These are phyloP conservation scores for Lordiphosa stackelbergi DNA, from an alignment of 1,140 invertebrate species.

Conservation along the genomic window DNA sequence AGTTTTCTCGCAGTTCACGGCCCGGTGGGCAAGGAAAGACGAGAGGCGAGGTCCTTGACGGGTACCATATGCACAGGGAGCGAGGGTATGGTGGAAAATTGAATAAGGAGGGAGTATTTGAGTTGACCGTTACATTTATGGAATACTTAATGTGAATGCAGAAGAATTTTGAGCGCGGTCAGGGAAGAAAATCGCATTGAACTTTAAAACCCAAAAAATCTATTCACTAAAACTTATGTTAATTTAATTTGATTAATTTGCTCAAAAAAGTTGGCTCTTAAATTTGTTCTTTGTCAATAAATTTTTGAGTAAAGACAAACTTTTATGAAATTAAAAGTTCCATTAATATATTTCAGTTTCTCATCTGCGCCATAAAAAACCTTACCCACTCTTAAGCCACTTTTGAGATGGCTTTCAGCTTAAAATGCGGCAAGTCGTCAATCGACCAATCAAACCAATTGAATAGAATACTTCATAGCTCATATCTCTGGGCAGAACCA, in stretches of 20 bases:
- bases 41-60: conserved; percentile 39
- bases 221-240: too few species aligned
- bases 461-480: conserved; percentile 36
- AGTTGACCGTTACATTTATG: conserved; percentile 27
- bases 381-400: conserved; percentile 32
- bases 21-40: conserved; percentile 37
- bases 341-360: too few species aligned
- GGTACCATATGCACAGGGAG: background rate
- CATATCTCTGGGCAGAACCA: conserved; percentile 22
- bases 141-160: conserved; percentile 8
- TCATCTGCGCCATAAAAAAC: too few species aligned
- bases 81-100: conserved; percentile 7
- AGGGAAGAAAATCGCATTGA: too few species aligned
- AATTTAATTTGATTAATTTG: too few species aligned
- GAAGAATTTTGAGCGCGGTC: too few species aligned
- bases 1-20: conserved; percentile 55
- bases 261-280: too few species aligned
- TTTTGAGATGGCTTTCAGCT: conserved; percentile 68
- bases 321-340: too few species aligned
- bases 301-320: too few species aligned
- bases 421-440: conserved; percentile 47
- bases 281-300: too few species aligned
- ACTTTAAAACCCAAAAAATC: background rate
- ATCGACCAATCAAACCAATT: conserved; percentile 65
- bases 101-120: background rate